Evolutionary conservation across 2,797 vertebrate species (phyloP), one percentile per base, ranked within the genome.

Genomic region (Pygocentrus nattereri): DNA sequence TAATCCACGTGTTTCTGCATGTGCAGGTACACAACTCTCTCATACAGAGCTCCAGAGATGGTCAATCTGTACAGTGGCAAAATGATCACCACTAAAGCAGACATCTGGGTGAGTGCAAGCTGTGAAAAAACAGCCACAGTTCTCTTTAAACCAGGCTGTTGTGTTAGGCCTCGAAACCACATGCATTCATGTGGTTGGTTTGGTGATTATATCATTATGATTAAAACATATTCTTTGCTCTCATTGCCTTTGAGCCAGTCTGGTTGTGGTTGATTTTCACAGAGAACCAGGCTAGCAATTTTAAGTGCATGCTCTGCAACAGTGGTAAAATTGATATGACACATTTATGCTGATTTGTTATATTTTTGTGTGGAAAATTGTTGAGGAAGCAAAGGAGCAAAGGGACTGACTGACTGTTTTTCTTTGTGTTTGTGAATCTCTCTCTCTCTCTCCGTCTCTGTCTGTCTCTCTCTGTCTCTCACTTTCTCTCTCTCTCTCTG

Each of bases 1-100:
- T 76, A 5, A 3, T 25, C 18, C 11, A 15, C 23, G 30, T 87
- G 50, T 79, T 52, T 81, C 13, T 58, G 34, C 65, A 11, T 59
- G 0, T 88, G 2, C 90, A 99, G 98, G 92, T 99, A 99, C 89
- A 99, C 98, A 1, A 99, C 98, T 0, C 90, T 99, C 34, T 99
- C 98, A 65, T 99, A 99, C 82, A 96, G 98, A 59, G 96, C 98
- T 71, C 98, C 98, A 67, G 98, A 99, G 92, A 99, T 99, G 98
- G 97, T 99, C 83, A 99, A 99, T 92, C 94, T 99, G 12, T 99
- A 99, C 62, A 95, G 95, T 50, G 98, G 96, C 85, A 96, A 96
- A 87, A 88, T 97, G 85, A 99, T 99, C 89, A 98, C 97, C 74
- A 97, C 97, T 27, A 99, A 99, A 89, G 97, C 98, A 75, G 98